phyloP scores from a whole-genome alignment of 2,113 vertebrate genomes.

The Eonycteris spelaea region DNA sequence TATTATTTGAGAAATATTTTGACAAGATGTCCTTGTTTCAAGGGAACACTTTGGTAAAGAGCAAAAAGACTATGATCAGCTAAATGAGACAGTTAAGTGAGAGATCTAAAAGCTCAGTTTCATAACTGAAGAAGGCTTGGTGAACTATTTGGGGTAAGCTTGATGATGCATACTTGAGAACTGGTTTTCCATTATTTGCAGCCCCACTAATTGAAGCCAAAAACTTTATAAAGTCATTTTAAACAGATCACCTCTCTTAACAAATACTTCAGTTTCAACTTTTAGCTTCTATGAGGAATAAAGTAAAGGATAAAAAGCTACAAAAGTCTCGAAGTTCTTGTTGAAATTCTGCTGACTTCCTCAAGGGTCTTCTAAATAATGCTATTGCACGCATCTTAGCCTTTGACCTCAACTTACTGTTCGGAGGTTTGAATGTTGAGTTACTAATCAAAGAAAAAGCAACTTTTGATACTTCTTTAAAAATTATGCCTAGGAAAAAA shows the following conservation, averaged over 20 bases:
- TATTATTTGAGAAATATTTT: conserved; percentile 15
- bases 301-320: neutral
- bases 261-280: conserved; percentile 19
- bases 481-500: neutral
- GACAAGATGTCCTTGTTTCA: conserved; percentile 51
- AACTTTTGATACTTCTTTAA: neutral
- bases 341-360: neutral
- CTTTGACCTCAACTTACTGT: neutral
- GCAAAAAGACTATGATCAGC: neutral
- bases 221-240: neutral
- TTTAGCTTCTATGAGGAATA: neutral
- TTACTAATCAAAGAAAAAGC: neutral
- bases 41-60: neutral
- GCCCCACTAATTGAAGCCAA: neutral
- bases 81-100: neutral
- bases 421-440: neutral
- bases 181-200: neutral
- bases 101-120: neutral
- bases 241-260: neutral
- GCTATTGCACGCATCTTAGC: neutral
- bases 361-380: neutral
- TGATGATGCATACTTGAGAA: neutral
- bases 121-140: neutral
- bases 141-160: neutral
- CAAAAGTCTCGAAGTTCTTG: neutral